Evolutionary conservation across 2,888 invertebrate species (phyloP), one percentile per base, ranked within the genome.

Genomic region (Alloplasta piceator): DNA sequence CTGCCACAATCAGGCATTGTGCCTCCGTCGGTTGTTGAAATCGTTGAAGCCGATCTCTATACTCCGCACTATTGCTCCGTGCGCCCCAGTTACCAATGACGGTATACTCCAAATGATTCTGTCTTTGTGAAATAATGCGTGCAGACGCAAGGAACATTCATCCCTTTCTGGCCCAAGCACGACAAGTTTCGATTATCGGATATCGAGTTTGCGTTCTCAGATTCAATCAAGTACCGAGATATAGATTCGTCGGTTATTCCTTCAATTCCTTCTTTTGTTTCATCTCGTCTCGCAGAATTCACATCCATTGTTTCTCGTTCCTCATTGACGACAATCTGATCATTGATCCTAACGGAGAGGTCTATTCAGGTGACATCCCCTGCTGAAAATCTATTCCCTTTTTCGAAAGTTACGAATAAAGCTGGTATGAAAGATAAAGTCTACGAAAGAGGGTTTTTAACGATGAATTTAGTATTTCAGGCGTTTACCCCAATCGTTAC

Each of bases 1-100:
- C 60, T 60, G 71, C 60, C 71, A 41, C 48, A 60, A 38, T 60
- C 60, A 71, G 71, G 39, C 60, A 50, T 60, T 38, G 60, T 50
- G 41, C 46, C 48, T 46, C 58, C 70, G 41, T 71, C 60, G 70
- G 48, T 71, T 60, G 48, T 48, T 71, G 48, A 60, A 26, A 60
- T 71, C 58, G 70, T 48, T 38, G 14, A 61, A 60, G 60, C 60
- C 52, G 52, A 52, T 71, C 46, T 43, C n/a, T 60, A 14, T 6
- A 26, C 52, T 12, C n/a, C 7, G 52, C 1, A 52, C 14, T 6
- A 7, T 52, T 14, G 12, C 52, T n/a, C 14, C 26, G 58, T 26
- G 38, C 71, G 71, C 16, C 60, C 60, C 39, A 50, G 60, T 71
- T 60, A 6, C 60, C 48, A 16, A 46, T 39, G 48, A n/a, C 16